These are phyloP conservation scores for Gasteruption jaculator DNA, from an alignment of 2,888 invertebrate species.

Conservation along the genomic window DNA sequence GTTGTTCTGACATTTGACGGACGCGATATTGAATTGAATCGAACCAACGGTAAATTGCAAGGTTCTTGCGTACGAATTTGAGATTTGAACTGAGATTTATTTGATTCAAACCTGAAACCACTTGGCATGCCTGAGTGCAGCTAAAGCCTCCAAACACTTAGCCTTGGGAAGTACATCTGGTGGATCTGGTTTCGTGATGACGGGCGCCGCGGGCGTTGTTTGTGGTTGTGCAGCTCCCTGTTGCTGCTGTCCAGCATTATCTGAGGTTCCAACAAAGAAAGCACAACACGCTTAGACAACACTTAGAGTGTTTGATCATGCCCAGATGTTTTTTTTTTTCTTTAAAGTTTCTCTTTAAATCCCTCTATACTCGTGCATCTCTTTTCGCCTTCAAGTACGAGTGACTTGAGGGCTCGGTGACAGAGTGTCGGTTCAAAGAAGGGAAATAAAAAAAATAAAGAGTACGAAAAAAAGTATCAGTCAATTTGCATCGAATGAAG, in stretches of 20 bases:
- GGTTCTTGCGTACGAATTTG: no score
- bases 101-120: conserved; percentile 95
- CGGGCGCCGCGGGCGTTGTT: conserved; percentile 67
- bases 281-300: conserved; percentile 53
- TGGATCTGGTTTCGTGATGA: conserved; percentile 68
- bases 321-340: conserved; percentile 41
- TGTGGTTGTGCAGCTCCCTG: conserved; percentile 53
- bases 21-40: no score
- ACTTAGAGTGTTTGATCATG: conserved; percentile 54
- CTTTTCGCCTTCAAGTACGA: conserved; percentile 27
- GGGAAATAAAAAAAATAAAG: conserved; percentile 4
- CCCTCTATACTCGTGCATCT: no score
- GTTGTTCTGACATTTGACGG: not conserved
- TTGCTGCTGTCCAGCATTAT: conserved; percentile 53
- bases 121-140: conserved; percentile 99
- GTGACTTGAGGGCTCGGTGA: conserved; percentile 24
- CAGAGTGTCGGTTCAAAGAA: no score
- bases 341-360: conserved; percentile 31
- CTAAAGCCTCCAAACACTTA: conserved; percentile 99
- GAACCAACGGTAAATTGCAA: no score
- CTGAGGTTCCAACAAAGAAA: conserved; percentile 53
- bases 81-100: conserved; percentile 47
- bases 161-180: conserved; percentile 96
- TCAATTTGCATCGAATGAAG: no score
- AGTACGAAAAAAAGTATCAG: conserved; percentile 3